These are phyloP conservation scores for Neodiprion pinetum DNA, from an alignment of 1,140 invertebrate genomes.

Conservation along the genomic window DNA sequence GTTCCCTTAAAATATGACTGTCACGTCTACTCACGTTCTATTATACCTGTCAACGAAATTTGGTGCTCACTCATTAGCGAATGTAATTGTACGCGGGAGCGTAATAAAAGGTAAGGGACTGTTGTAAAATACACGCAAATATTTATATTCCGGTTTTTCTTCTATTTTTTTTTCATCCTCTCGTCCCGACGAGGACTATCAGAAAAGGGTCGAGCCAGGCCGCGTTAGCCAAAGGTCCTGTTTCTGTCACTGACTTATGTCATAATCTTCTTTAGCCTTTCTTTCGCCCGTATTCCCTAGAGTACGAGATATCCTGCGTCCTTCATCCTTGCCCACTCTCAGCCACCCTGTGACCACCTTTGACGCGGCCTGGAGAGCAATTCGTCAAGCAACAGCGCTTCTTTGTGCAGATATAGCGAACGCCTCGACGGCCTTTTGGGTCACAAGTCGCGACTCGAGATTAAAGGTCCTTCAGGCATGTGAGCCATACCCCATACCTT, in stretches of 20 bases:
- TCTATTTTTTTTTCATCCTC: background rate
- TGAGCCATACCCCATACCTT: too few relatives aligned
- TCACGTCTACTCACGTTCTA: too few relatives aligned
- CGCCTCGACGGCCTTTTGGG: background rate
- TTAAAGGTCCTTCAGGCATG: background rate
- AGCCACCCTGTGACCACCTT: background rate
- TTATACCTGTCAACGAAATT: too few relatives aligned
- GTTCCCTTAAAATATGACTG: too few relatives aligned
- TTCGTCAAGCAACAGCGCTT: conserved; percentile 8
- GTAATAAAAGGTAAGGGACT: background rate
- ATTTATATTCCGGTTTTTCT: background rate
- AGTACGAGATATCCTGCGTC: background rate
- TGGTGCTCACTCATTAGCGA: too few relatives aligned
- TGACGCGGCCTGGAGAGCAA: background rate
- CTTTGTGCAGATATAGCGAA: background rate
- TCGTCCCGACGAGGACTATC: background rate
- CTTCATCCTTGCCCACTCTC: background rate
- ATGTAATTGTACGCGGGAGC: too few relatives aligned
- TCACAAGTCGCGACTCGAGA: background rate
- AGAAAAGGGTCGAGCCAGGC: background rate
- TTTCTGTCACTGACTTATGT: conserved; percentile 17
- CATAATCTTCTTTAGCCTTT: conserved; percentile 17
- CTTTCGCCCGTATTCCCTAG: background rate
- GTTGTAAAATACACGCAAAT: background rate
- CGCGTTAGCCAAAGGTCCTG: conserved; percentile 2